A percentile compares a stretch with the other conserved stretches of the same genome.
Conservation (phyloP, 2,797 vertebrate genomes). For the Gadopsis bispinosus region DNA sequence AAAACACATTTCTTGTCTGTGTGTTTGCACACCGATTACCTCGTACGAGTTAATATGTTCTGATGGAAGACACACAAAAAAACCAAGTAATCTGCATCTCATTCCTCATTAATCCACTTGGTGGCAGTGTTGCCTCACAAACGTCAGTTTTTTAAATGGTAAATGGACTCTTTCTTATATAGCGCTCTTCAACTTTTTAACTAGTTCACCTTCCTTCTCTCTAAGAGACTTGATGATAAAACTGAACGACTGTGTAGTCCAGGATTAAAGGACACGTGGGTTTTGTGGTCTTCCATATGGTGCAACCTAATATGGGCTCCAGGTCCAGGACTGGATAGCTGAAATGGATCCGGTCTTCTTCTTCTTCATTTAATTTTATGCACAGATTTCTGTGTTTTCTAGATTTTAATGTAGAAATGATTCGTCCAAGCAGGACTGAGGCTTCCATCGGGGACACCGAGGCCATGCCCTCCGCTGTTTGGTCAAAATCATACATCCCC, state of each 20-base stretch:
- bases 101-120: slow-evolving; percentile 56
- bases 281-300: not conserved
- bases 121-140: slow-evolving; percentile 75
- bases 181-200: no score
- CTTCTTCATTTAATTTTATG: no score
- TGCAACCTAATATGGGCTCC: not conserved
- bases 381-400: no score
- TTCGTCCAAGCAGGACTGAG: not conserved
- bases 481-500: not conserved
- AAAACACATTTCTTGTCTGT: not conserved
- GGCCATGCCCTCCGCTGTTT: not conserved
- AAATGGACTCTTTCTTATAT: no score
- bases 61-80: no score
- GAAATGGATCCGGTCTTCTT: not conserved
- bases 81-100: not conserved
- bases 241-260: not conserved
- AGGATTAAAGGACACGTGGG: not conserved
- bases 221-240: not conserved
- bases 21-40: no score
- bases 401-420: not conserved
- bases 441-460: not conserved
- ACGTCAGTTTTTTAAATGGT: no score
- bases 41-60: no score
- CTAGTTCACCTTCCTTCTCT: not conserved
- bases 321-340: not conserved